Evolutionary conservation across 2,888 invertebrate species (phyloP).

Genomic region (Tetragonula carbonaria): DNA sequence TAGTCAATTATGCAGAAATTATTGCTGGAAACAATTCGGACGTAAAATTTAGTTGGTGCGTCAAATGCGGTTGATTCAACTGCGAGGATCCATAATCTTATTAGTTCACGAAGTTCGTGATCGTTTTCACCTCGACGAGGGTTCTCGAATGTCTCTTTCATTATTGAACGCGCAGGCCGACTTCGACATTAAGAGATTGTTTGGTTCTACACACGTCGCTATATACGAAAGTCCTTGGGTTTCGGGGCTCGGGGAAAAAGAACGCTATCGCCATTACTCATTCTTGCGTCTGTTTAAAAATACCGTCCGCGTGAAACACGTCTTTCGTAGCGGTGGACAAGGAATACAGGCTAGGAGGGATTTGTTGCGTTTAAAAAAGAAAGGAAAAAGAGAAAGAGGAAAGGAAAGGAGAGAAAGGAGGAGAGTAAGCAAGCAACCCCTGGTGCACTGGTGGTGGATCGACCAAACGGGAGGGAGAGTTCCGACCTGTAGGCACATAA

Average conservation of each 20-base stretch:
- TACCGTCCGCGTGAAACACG: constrained; percentile 76
- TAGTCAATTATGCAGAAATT: neutral
- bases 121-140: neutral
- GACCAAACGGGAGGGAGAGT: constrained; percentile 52
- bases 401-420: constrained; percentile 50
- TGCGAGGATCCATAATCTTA: neutral
- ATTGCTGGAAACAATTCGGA: neutral
- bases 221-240: constrained; percentile 51
- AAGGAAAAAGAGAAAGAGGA: constrained; percentile 50
- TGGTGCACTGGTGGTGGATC: constrained; percentile 56
- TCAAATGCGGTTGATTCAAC: neutral
- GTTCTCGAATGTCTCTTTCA: constrained; percentile 18
- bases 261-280: constrained; percentile 74
- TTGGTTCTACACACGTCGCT: constrained; percentile 47
- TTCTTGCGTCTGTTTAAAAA: constrained; percentile 74
- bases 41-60: neutral
- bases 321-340: constrained; percentile 63
- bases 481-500: constrained; percentile 65
- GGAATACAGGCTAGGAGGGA: constrained; percentile 51
- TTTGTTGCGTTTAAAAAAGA: constrained; percentile 61
- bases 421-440: constrained; percentile 64
- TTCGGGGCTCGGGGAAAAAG: constrained; percentile 54
- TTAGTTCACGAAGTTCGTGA: neutral
- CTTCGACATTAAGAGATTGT: constrained; percentile 47
- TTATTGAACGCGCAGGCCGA: constrained; percentile 29